Conservation (phyloP, 2,888 invertebrate genomes). For the Craniophora ligustri region DNA sequence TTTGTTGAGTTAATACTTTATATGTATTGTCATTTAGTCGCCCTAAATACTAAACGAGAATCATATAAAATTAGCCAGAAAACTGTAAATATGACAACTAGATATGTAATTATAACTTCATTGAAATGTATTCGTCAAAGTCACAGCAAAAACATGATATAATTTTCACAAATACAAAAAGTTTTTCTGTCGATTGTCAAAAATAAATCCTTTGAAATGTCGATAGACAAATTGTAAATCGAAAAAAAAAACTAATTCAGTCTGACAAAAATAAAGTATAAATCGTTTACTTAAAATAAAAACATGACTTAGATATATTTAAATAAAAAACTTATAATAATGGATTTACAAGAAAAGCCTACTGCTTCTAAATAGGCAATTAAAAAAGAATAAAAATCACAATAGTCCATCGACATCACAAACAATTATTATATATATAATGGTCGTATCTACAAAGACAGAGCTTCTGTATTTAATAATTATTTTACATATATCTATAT, state of each 20-base stretch:
- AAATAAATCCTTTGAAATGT: conserved; percentile 22
- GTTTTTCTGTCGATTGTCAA: conserved; percentile 16
- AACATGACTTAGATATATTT: conserved; percentile 20
- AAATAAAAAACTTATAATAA: conserved; percentile 4
- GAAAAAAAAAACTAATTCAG: conserved; percentile 40
- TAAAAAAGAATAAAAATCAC: conserved; percentile 20
- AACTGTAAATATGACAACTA: conserved; percentile 46
- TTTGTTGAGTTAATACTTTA: conserved; percentile 79
- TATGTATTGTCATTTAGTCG: conserved; percentile 88
- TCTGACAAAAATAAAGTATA: conserved; percentile 38
- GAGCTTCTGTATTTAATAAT: conserved; percentile 24
- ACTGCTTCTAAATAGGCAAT: conserved; percentile 41
- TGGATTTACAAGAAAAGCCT: conserved; percentile 44
- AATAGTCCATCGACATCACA: conserved; percentile 45
- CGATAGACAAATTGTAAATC: conserved; percentile 36
- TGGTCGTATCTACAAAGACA: conserved; percentile 28
- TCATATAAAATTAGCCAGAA: conserved; percentile 76
- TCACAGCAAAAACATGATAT: conserved; percentile 18
- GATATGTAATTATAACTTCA: conserved; percentile 14
- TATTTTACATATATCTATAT: conserved; percentile 29
- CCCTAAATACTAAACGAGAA: conserved; percentile 87
- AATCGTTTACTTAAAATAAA: conserved; percentile 24
- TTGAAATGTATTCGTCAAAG: conserved; percentile 35
- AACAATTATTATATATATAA: conserved; percentile 30
- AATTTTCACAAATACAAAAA: conserved; percentile 38